Evolutionary conservation across 2,888 invertebrate species (phyloP), one percentile per base, ranked within the genome.

Genomic region (Dendrolimus pini): DNA sequence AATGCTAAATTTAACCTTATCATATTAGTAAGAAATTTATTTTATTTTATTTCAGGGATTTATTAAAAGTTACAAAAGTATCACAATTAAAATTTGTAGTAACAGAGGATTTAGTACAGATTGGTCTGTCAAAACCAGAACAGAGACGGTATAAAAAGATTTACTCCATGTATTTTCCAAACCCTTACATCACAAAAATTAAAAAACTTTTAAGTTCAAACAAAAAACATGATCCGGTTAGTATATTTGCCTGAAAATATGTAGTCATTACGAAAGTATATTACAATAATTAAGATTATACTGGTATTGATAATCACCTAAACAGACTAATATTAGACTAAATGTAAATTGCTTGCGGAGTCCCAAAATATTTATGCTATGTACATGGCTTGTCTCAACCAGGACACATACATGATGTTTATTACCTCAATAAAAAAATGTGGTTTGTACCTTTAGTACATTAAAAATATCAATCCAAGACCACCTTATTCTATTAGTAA

Each of bases 81-180:
- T 94, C 96, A 54, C 97, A 98, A 83, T 89, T 99, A 55, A 98
- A 98, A 86, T 99, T 97, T 92, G 98, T 98, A 55, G 95, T 96
- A 53, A 97, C 97, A 73, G 96, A 97, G 72, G 99, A 99, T 85
- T 91, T 99, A 62, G 92, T 93, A 58, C 96, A 96, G 69, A 95
- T 99, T 73, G 99, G 99, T 13, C 95, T 98, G 92, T 96, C 97
- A 13, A 96, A 96, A 74, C 98, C 99, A 41, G 99, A 99, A 89
- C 97, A 98, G 90, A 93, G 99, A 61, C 93, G 99, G 59, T 93
- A 99, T 65, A 96, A 97, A 76, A 98, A 98, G 85, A 97, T 95
- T 79, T 99, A 97, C 80, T 95, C 97, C 63, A 98, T 97, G 83
- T 96, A 97, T 83, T 98, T 95, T 79, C 98, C 98, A 0, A 97